Evolutionary conservation across 1,140 invertebrate species (phyloP).

Genomic region (Drosophila dunni): DNA sequence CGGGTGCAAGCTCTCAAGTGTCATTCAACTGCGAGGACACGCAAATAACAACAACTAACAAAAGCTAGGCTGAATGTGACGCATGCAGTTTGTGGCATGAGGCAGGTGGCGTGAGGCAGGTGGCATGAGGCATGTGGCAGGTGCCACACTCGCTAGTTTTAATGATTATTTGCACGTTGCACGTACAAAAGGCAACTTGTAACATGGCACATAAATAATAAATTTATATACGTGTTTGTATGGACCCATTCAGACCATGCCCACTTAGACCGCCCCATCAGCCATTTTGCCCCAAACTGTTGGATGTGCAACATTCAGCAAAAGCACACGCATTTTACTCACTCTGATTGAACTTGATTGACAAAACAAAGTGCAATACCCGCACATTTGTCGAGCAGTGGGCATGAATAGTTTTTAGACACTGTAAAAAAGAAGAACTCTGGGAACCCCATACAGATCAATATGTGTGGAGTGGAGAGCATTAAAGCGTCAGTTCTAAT

Average conservation of each 20-base stretch:
- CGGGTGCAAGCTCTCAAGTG: conserved; percentile 34
- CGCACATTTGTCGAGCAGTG: too few relatives aligned
- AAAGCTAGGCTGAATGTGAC: neutral
- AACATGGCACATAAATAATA: conserved; percentile 72
- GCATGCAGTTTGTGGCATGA: conserved; percentile 19
- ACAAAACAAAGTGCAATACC: conserved; percentile 41
- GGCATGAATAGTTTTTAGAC: too few relatives aligned
- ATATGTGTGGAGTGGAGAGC: too few relatives aligned
- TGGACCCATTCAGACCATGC: too few relatives aligned
- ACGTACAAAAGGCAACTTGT: conserved; percentile 40
- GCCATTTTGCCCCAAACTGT: neutral
- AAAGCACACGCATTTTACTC: neutral
- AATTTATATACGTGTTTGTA: conserved; percentile 36
- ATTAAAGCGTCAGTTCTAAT: too few relatives aligned
- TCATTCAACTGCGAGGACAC: conserved; percentile 59
- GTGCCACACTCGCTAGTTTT: conserved; percentile 56
- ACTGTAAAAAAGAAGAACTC: too few relatives aligned
- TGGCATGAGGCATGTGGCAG: conserved; percentile 5
- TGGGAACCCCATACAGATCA: too few relatives aligned
- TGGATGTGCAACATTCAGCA: conserved; percentile 21
- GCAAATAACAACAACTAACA: conserved; percentile 36
- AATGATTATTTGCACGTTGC: conserved; percentile 80
- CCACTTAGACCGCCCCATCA: neutral
- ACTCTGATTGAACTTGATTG: conserved; percentile 60
- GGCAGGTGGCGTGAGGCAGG: conserved; percentile 9